These are phyloP conservation scores for Cyprinodon tularosa DNA, from an alignment of 2,113 vertebrate genomes.

Conservation along the genomic window DNA sequence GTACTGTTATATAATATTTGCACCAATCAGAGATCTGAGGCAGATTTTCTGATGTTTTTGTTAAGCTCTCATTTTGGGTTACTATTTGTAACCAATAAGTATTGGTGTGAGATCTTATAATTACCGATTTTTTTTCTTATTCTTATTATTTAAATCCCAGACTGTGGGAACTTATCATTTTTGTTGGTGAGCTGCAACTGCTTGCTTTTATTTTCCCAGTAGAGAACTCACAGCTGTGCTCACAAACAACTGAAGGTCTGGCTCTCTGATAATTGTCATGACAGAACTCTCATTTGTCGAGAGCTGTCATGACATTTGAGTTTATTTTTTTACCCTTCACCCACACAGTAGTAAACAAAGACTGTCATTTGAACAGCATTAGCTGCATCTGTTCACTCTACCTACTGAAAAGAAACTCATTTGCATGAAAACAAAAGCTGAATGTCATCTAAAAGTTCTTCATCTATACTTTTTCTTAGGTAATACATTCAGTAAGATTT, in stretches of 20 bases:
- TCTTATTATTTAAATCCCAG: not conserved
- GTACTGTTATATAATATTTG: too few relatives aligned
- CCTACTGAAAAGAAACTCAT: not conserved
- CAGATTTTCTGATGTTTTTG: too few relatives aligned
- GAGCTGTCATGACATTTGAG: not conserved
- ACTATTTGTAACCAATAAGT: too few relatives aligned
- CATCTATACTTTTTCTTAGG: not conserved
- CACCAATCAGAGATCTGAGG: too few relatives aligned
- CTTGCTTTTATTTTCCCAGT: not conserved
- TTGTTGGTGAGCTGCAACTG: conserved; percentile 1
- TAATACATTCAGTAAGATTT: not conserved
- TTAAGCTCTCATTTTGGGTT: too few relatives aligned
- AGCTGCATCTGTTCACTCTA: not conserved
- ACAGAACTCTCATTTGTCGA: not conserved
- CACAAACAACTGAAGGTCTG: not conserved
- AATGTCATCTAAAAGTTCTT: not conserved
- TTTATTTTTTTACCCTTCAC: not conserved
- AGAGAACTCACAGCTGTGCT: conserved; percentile 5
- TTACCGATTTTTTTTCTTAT: not conserved
- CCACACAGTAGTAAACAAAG: not conserved
- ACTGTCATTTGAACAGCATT: not conserved
- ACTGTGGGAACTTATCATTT: not conserved
- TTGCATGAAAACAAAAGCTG: not conserved
- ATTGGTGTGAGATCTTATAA: not conserved
- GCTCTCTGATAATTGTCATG: not conserved